Evolutionary conservation across 2,888 invertebrate genomes (phyloP).

Genomic region (Synergus itoensis): DNA sequence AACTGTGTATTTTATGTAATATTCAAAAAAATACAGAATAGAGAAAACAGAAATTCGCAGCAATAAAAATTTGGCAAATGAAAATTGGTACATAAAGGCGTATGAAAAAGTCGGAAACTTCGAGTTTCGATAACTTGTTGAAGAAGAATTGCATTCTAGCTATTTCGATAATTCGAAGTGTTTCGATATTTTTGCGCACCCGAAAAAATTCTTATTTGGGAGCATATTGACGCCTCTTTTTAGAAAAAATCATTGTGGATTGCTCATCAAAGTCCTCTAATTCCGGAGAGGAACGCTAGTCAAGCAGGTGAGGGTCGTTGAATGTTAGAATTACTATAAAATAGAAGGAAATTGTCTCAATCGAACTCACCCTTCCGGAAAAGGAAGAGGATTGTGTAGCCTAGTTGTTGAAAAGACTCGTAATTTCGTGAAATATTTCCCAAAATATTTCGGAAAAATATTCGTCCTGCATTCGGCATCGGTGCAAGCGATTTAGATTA

Average conservation of each 20-base stretch:
- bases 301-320: constrained; percentile 62
- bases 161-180: too few relatives aligned
- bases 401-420: constrained; percentile 31
- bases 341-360: not conserved
- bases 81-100: too few relatives aligned
- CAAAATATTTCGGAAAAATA: not conserved
- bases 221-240: not conserved
- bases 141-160: too few relatives aligned
- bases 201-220: not conserved
- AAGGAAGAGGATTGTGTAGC: constrained; percentile 27
- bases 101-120: too few relatives aligned
- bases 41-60: too few relatives aligned
- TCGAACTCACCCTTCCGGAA: constrained; percentile 33
- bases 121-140: too few relatives aligned
- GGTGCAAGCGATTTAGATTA: constrained; percentile 24
- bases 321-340: constrained; percentile 53
- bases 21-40: too few relatives aligned
- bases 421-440: constrained; percentile 25
- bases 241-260: constrained; percentile 4
- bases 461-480: constrained; percentile 1
- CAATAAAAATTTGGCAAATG: too few relatives aligned
- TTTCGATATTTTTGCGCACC: too few relatives aligned
- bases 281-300: constrained; percentile 57
- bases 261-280: constrained; percentile 19
- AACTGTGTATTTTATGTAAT: too few relatives aligned